A percentile compares a stretch with the other conserved stretches of the same genome.
Evolutionary conservation across 1,140 invertebrate species (phyloP).

Genomic region (Lycorma delicatula): DNA sequence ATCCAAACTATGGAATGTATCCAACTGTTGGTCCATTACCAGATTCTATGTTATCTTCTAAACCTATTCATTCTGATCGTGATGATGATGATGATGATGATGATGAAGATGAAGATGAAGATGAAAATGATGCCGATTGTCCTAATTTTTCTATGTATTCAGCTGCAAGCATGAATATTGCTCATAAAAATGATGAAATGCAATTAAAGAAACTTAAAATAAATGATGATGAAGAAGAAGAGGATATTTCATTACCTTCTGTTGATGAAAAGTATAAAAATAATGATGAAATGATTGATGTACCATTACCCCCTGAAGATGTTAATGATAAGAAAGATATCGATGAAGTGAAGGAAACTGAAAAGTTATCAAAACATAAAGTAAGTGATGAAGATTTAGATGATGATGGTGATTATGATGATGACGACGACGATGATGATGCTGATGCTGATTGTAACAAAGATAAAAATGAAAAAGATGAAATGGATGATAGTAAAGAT

Average conservation of each 20-base stretch:
- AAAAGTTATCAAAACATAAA: no score
- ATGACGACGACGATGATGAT: slow-evolving; percentile 41
- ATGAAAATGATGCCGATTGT: slow-evolving; percentile 43
- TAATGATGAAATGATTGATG: no score
- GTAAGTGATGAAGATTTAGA: slow-evolving; percentile 27
- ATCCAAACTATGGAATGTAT: no score
- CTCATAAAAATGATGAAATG: slow-evolving; percentile 35
- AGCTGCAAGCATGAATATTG: slow-evolving; percentile 53
- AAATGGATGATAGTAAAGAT: slow-evolving; percentile 1
- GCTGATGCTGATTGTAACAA: slow-evolving; percentile 26
- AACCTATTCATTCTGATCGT: no score
- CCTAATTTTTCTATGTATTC: slow-evolving; percentile 79
- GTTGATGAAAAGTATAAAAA: no score
- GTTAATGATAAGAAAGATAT: no score
- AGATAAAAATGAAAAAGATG: slow-evolving; percentile 33
- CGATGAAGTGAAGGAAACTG: no score
- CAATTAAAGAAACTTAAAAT: slow-evolving; percentile 35
- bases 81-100: slow-evolving; percentile 24
- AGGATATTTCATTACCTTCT: slow-evolving; percentile 34
- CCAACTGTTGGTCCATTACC: no score
- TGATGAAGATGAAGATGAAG: slow-evolving; percentile 18
- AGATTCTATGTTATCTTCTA: no score
- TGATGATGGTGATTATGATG: slow-evolving; percentile 26
- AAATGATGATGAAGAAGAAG: slow-evolving; percentile 39
- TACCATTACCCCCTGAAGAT: slow-evolving; percentile 5